Evolutionary conservation across 1,140 invertebrate genomes (phyloP).

Genomic region (Zelostemma sp.): DNA sequence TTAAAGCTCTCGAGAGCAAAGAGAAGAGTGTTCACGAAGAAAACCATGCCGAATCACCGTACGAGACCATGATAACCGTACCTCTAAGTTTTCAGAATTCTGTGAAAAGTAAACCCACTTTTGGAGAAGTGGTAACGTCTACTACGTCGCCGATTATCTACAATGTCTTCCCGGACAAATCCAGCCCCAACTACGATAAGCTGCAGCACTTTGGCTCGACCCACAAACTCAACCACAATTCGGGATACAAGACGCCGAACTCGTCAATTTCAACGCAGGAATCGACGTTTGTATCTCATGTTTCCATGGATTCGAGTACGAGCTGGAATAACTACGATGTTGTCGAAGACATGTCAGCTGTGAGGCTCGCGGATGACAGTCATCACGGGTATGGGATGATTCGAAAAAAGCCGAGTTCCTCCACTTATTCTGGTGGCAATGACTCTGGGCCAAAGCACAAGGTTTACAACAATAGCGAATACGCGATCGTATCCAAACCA

Average conservation of each 20-base stretch:
- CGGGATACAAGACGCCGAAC: constrained; percentile 75
- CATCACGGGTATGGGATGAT: constrained; percentile 84
- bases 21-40: constrained; percentile 42
- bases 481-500: constrained; percentile 84
- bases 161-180: constrained; percentile 39
- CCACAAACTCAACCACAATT: constrained; percentile 75
- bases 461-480: constrained; percentile 81
- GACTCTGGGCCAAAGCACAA: constrained; percentile 74
- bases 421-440: constrained; percentile 64
- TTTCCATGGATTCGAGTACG: constrained; percentile 47
- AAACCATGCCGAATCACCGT: constrained; percentile 54
- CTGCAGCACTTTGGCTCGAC: constrained; percentile 83
- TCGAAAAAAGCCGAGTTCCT: constrained; percentile 74
- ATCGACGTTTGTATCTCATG: constrained; percentile 35
- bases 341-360: constrained; percentile 75
- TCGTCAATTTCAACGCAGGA: constrained; percentile 33
- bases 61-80: constrained; percentile 56
- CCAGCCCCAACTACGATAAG: constrained; percentile 77
- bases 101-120: constrained; percentile 33
- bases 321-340: constrained; percentile 79
- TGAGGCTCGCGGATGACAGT: constrained; percentile 81
- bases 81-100: constrained; percentile 42
- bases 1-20: constrained; percentile 6
- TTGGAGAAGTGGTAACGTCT: constrained; percentile 27
- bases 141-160: constrained; percentile 54